phyloP scores from a whole-genome alignment of 2,797 vertebrate species.

The Prionace glauca region DNA sequence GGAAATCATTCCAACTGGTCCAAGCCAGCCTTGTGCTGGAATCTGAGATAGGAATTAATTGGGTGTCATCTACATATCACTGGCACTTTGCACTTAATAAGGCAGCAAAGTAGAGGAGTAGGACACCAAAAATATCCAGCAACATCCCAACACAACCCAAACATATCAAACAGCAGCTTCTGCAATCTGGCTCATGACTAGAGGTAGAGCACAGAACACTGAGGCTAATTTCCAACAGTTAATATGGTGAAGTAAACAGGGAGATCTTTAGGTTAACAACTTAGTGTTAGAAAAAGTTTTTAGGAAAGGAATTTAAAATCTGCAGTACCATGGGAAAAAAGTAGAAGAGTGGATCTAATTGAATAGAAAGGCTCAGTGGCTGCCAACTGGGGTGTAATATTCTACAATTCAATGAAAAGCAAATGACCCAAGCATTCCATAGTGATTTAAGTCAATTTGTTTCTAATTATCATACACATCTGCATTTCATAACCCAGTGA shows the following conservation, averaged over 20 bases:
- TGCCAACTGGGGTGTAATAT: background rate
- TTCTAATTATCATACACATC: background rate
- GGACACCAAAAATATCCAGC: slow-evolving; percentile 31
- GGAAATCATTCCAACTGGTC: slow-evolving; percentile 26
- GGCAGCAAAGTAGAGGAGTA: background rate
- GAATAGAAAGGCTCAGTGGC: background rate
- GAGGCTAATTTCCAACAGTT: background rate
- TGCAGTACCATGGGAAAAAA: background rate
- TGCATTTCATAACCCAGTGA: background rate
- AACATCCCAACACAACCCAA: slow-evolving; percentile 1
- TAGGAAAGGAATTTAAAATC: background rate
- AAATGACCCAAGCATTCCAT: background rate
- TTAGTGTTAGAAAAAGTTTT: background rate
- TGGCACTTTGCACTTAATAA: slow-evolving; percentile 19
- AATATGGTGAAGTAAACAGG: background rate
- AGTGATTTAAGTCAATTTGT: background rate
- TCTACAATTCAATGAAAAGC: background rate
- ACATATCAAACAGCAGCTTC: background rate
- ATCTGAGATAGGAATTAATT: slow-evolving; percentile 34
- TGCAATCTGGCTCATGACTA: background rate
- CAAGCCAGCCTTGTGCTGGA: background rate
- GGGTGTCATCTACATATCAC: slow-evolving; percentile 27
- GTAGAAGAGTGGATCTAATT: background rate
- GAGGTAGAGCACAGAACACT: background rate
- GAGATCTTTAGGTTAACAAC: background rate